Base-by-base conservation (phyloP, 2,113 vertebrate species). In the human region DNA sequence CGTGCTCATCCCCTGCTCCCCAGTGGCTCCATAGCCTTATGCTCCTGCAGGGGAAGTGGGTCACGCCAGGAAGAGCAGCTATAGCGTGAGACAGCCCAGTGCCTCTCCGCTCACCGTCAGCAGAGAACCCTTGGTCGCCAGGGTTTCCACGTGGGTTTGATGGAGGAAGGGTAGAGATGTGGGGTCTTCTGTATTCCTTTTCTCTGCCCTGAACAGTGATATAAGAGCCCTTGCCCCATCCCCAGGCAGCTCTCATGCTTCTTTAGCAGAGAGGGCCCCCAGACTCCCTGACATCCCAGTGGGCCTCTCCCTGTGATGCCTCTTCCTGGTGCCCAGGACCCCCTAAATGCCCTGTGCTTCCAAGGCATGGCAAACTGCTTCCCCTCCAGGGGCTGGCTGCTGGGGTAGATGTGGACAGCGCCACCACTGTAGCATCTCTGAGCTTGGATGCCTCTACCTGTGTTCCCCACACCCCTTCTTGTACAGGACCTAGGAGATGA, bases 381-480 rank as follows among this genome's bases (percentile, higher is more conserved):
- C 22, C 61, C 35, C 32, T 8, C 10, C 40, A 4, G 17, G 45
- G 0, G 78, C 72, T 32, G 55, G 64, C 13, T 10, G 2, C 18
- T 30, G 16, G 17, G 52, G n/a, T 40, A 9, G 23, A 16, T 13
- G 8, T 14, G n/a, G 50, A 8, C n/a, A 25, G 32, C 2, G 1
- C 88, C 23, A 9, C 23, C 8, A 0, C 50, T 38, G 32, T 18
- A 5, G 2, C 17, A 14, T 11, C 25, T 70, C 18, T 2, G 64
- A 79, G 52, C 38, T n/a, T 22, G 23, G 16, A 43, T 0, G 0
- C 23, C 1, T 20, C 64, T 11, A 11, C 35, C 25, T 35, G 30
- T 73, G 30, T 27, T 50, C n/a, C 27, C 32, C 50, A 43, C 2
- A 0, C 7, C 59, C 25, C n/a, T 66, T n/a, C 66, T 84, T 23